Evolutionary conservation across 2,888 invertebrate genomes (phyloP).

Genomic region (Drosophila atroscutellata): DNA sequence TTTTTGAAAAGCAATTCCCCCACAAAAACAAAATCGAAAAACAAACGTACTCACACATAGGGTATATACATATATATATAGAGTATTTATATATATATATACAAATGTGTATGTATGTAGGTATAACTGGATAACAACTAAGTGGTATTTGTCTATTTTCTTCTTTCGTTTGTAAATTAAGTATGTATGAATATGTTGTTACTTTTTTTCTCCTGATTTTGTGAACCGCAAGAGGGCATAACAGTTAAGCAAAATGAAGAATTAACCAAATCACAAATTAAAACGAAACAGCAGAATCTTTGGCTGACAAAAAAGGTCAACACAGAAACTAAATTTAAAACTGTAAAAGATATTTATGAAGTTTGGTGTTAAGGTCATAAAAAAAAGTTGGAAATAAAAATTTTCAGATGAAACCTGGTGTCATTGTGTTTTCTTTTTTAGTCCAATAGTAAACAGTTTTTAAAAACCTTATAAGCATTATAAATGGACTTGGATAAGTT

Average conservation of each 20-base stretch:
- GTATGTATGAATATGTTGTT: constrained; percentile 4
- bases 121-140: constrained; percentile 12
- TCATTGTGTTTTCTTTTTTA: constrained; percentile 1
- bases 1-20: constrained; percentile 28
- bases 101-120: not conserved
- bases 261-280: constrained; percentile 24
- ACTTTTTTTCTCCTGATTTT: constrained; percentile 19
- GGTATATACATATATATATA: constrained; percentile 2
- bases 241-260: constrained; percentile 33
- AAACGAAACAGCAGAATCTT: constrained; percentile 23
- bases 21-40: not conserved
- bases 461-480: not conserved
- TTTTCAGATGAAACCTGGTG: constrained; percentile 48
- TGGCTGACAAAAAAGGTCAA: constrained; percentile 16
- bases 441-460: not conserved
- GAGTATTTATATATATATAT: not conserved
- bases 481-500: not conserved
- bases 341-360: constrained; percentile 57
- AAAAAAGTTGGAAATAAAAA: constrained; percentile 56
- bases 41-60: constrained; percentile 2
- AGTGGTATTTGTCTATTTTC: constrained; percentile 3
- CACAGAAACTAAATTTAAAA: constrained; percentile 19
- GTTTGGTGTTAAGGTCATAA: constrained; percentile 55
- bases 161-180: constrained; percentile 8
- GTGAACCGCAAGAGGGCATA: constrained; percentile 40